These are phyloP conservation scores for Scaeva pyrastri DNA, from an alignment of 2,888 invertebrate genomes.

Conservation along the genomic window DNA sequence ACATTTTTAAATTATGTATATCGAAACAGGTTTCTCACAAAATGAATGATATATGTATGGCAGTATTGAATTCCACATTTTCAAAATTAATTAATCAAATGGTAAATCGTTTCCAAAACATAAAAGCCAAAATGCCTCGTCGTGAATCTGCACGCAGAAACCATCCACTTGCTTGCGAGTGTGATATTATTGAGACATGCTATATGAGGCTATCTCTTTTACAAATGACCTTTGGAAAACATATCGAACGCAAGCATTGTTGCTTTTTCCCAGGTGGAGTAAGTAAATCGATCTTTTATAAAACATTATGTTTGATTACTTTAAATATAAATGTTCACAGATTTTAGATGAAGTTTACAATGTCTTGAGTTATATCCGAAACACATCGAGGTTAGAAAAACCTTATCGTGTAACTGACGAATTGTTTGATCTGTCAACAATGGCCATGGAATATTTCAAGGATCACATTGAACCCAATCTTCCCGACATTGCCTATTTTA, in stretches of 20 bases:
- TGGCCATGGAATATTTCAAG: constrained; percentile 99
- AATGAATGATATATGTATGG: constrained; percentile 92
- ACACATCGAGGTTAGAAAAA: constrained; percentile 91
- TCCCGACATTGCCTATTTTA: constrained; percentile 95
- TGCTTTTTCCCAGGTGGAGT: constrained; percentile 98
- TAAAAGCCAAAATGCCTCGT: constrained; percentile 96
- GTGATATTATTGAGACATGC: constrained; percentile 96
- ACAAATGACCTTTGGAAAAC: constrained; percentile 97
- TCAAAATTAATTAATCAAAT: constrained; percentile 93
- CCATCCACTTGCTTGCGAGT: constrained; percentile 95
- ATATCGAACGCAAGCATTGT: constrained; percentile 95
- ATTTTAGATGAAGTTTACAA: constrained; percentile 96
- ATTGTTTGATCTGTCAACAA: constrained; percentile 96
- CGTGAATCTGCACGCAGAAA: constrained; percentile 94
- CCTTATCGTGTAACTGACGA: constrained; percentile 98
- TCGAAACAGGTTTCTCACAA: constrained; percentile 92
- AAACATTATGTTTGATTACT: not conserved
- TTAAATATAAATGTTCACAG: constrained; percentile 83
- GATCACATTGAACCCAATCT: constrained; percentile 95
- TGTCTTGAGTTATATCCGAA: constrained; percentile 92
- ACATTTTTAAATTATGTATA: not conserved
- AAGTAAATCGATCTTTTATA: constrained; percentile 79
- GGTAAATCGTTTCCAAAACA: constrained; percentile 92
- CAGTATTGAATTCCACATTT: constrained; percentile 93
- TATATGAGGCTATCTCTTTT: constrained; percentile 95